A percentile compares a stretch with the other conserved stretches of the same genome.
phyloP scores from a whole-genome alignment of 2,113 vertebrate species.

The Lepisosteus oculatus region DNA sequence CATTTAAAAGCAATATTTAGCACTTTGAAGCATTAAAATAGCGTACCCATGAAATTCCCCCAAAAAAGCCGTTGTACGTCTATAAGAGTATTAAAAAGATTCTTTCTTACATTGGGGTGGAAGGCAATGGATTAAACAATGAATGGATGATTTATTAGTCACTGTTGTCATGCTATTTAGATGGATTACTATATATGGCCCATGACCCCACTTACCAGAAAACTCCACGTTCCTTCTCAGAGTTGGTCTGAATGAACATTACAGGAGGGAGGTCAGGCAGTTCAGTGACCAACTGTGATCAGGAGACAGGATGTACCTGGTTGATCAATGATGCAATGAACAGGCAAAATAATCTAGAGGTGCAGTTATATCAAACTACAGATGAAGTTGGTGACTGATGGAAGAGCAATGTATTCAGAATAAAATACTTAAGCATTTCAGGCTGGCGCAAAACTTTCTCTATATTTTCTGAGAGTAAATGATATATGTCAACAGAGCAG shows the following conservation, averaged over 20 bases:
- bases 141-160: constrained; percentile 83
- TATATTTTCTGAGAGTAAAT: constrained; percentile 13
- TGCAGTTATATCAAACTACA: not conserved
- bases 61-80: too few species aligned
- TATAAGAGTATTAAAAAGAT: not conserved
- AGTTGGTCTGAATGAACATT: constrained; percentile 47
- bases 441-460: constrained; percentile 1
- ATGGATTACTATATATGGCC: constrained; percentile 78
- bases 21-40: too few species aligned
- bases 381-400: not conserved
- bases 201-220: constrained; percentile 74
- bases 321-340: constrained; percentile 79
- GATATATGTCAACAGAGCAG: too few species aligned
- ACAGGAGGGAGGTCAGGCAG: constrained; percentile 53
- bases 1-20: too few species aligned
- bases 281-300: constrained; percentile 67
- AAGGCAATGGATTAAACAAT: constrained; percentile 75
- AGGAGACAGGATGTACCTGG: constrained; percentile 70
- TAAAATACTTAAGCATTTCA: not conserved
- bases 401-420: not conserved
- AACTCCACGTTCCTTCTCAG: constrained; percentile 52
- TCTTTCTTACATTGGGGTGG: constrained; percentile 28
- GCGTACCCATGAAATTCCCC: too few species aligned
- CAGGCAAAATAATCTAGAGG: constrained; percentile 61
- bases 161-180: constrained; percentile 72